phyloP scores from a whole-genome alignment of 2,888 invertebrate species.

The Heliconius sara region DNA sequence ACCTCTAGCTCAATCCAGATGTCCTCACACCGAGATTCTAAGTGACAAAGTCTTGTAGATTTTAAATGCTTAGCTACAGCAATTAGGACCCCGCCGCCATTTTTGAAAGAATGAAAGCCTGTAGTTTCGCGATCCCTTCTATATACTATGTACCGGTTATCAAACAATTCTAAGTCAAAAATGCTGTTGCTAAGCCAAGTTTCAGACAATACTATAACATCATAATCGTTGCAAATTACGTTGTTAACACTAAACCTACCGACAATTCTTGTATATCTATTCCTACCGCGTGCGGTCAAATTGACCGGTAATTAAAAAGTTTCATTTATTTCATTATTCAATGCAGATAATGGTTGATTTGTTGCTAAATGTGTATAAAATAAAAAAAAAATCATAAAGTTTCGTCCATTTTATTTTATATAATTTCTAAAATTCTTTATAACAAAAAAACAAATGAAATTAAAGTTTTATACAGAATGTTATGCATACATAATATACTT shows the following conservation, averaged over 20 bases:
- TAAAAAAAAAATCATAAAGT: background rate
- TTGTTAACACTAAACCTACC: conserved; percentile 5
- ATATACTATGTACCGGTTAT: no score
- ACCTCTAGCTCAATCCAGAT: no score
- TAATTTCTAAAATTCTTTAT: conserved; percentile 1
- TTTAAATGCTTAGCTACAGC: no score
- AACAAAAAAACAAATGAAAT: background rate
- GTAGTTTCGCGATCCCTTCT: no score
- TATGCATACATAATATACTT: conserved; percentile 5
- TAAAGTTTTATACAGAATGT: conserved; percentile 5
- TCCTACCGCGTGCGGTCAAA: conserved; percentile 5
- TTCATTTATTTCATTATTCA: conserved; percentile 2
- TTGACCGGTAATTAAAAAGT: conserved; percentile 1
- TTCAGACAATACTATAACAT: no score
- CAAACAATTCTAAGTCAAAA: no score
- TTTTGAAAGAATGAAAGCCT: no score
- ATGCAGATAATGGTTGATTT: conserved; percentile 6
- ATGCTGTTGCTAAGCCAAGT: no score
- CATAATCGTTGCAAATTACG: no score
- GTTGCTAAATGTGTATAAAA: conserved; percentile 6
- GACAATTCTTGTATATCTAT: conserved; percentile 5
- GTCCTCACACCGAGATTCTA: no score
- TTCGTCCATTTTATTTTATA: conserved; percentile 5
- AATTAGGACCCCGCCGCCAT: no score
- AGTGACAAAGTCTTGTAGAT: no score